These are phyloP conservation scores for Trichomalopsis sarcophagae DNA, from an alignment of 1,140 invertebrate genomes.

Conservation along the genomic window DNA sequence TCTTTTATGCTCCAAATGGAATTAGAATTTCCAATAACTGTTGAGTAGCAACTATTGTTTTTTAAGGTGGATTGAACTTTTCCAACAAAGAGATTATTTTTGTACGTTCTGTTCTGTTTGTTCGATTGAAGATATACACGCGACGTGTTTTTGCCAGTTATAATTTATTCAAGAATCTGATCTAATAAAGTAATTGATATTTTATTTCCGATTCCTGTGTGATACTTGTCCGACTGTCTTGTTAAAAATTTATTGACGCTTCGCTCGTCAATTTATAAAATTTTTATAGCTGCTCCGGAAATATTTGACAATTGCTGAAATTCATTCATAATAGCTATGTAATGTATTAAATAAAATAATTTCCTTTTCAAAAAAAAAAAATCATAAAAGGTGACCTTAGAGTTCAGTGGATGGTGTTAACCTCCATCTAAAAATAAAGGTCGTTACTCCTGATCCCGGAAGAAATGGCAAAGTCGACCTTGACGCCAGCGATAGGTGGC, in stretches of 20 bases:
- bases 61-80: background rate
- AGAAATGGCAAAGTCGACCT: slow-evolving; percentile 42
- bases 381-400: background rate
- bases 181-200: too few relatives aligned
- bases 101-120: background rate
- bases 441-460: slow-evolving; percentile 60
- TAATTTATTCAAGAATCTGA: too few relatives aligned
- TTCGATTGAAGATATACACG: too few relatives aligned
- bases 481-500: slow-evolving; percentile 5
- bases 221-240: too few relatives aligned
- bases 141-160: too few relatives aligned
- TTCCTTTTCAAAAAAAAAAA: background rate
- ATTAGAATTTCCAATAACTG: slow-evolving; percentile 23
- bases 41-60: background rate
- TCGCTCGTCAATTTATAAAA: too few relatives aligned
- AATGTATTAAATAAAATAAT: background rate
- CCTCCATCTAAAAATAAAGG: slow-evolving; percentile 60
- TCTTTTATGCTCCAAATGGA: background rate
- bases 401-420: background rate
- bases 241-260: too few relatives aligned
- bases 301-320: too few relatives aligned
- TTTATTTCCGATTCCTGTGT: too few relatives aligned
- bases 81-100: background rate
- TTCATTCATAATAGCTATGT: too few relatives aligned
- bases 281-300: too few relatives aligned